Evolutionary conservation across 2,888 invertebrate species (phyloP), one percentile per base, ranked within the genome.

Genomic region (Cremastinae sp.): DNA sequence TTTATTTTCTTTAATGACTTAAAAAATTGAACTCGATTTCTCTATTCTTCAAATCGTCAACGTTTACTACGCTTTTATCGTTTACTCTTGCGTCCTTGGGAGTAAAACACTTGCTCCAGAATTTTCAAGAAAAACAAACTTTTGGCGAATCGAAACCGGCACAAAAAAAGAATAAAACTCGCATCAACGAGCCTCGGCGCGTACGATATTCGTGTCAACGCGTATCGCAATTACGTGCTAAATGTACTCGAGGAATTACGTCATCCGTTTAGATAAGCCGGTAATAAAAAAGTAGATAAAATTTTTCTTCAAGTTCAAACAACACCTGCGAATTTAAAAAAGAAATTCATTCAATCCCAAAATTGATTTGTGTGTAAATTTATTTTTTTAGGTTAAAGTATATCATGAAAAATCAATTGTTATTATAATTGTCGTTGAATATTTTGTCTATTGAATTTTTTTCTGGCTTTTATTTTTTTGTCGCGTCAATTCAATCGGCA

Each of bases 401-500:
- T 3, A 28, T n/a, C n/a, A 28, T 28, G 5, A 28, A 28, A 28
- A 3, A 28, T 28, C 28, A 28, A 28, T 28, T 28, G n/a, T 28
- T 18, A 49, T 49, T 18, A 18, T 18, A 20, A 41, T 66, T 53
- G 65, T n/a, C n/a, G n/a, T n/a, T n/a, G n/a, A n/a, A n/a, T n/a
- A n/a, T n/a, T n/a, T 45, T 39, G 39, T 9, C 64, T 12, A 43
- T 41, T 41, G 9, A 22, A 18, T 14, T 20, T 22, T 37, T 22
- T 49, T n/a, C n/a, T n/a, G n/a, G n/a, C n/a, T 18, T 64, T 64
- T 9, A 3, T 49, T 47, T 28, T 22, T 45, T 56, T 7, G 12
- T 1, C 9, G 35, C 12, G 28, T 3, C 20, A 45, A 14, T 69
- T 61, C 43, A 43, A 53, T 51, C 43, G 79, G 80, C 80, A 85